Conservation (phyloP, 1,140 invertebrate species). For the Camponotus floridanus region DNA sequence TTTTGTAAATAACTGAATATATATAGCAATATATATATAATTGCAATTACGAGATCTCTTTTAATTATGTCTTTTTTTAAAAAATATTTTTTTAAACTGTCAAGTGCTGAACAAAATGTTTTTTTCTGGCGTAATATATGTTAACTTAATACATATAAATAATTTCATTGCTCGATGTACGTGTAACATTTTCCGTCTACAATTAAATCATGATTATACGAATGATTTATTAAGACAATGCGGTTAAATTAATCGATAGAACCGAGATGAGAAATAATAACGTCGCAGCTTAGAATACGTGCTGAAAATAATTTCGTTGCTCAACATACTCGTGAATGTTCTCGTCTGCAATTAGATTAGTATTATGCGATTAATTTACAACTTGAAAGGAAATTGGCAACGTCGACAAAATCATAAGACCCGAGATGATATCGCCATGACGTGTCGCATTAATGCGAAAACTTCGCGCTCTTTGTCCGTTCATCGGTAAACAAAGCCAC, state of each 20-base stretch:
- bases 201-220: background rate
- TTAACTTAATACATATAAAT: slow-evolving; percentile 11
- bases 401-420: background rate
- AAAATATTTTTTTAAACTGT: background rate
- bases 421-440: slow-evolving; percentile 12
- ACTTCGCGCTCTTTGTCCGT: background rate
- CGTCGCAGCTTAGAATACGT: background rate
- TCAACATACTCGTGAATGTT: background rate
- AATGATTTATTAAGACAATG: slow-evolving; percentile 24
- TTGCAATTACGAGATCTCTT: background rate
- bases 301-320: background rate
- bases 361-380: slow-evolving; percentile 9
- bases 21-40: too few species aligned
- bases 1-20: background rate
- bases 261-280: background rate
- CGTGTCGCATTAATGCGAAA: background rate
- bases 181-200: background rate
- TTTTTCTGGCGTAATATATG: background rate
- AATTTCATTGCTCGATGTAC: background rate
- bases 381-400: background rate
- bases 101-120: background rate
- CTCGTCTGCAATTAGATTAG: background rate
- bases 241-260: slow-evolving; percentile 16
- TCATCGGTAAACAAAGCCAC: slow-evolving; percentile 45
- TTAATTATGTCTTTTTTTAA: too few species aligned